These are phyloP conservation scores for Drosophila vallismaia DNA, from an alignment of 2,888 invertebrate species.

Conservation along the genomic window DNA sequence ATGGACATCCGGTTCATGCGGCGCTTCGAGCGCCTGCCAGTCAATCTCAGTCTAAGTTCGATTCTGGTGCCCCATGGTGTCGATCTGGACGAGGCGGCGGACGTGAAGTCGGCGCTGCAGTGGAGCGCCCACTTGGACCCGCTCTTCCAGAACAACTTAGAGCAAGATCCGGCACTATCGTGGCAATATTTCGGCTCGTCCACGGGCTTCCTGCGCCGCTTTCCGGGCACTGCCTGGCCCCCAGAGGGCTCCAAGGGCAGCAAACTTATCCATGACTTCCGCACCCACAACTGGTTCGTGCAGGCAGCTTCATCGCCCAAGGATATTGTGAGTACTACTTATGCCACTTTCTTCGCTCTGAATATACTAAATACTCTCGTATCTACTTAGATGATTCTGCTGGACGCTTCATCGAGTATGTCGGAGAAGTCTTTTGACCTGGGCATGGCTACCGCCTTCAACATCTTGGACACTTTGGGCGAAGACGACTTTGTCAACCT, in stretches of 20 bases:
- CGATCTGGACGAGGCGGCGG: constrained; percentile 86
- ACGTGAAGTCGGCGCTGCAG: constrained; percentile 94
- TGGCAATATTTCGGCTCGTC: constrained; percentile 99
- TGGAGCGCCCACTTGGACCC: constrained; percentile 98
- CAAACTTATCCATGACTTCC: constrained; percentile 95
- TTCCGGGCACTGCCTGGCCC: constrained; percentile 97
- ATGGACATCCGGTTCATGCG: constrained; percentile 90
- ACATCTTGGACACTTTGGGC: constrained; percentile 96
- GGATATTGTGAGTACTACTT: constrained; percentile 88
- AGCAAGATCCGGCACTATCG: constrained; percentile 94
- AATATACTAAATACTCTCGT: not conserved
- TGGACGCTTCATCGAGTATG: constrained; percentile 96
- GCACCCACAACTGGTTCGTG: constrained; percentile 97
- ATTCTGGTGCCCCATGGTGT: constrained; percentile 90
- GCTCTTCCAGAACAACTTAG: constrained; percentile 94
- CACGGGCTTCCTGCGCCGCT: constrained; percentile 96
- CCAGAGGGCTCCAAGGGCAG: constrained; percentile 91
- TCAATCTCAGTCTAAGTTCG: constrained; percentile 93
- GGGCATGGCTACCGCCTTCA: constrained; percentile 93
- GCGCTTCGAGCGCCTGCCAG: constrained; percentile 93
- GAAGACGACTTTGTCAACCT: constrained; percentile 99
- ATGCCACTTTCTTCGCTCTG: not conserved
- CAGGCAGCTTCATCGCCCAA: constrained; percentile 98
- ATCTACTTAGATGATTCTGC: constrained; percentile 87
- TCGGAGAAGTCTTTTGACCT: constrained; percentile 92